Evolutionary conservation across 2,113 vertebrate species (phyloP).

Genomic region (Ascaphus truei): DNA sequence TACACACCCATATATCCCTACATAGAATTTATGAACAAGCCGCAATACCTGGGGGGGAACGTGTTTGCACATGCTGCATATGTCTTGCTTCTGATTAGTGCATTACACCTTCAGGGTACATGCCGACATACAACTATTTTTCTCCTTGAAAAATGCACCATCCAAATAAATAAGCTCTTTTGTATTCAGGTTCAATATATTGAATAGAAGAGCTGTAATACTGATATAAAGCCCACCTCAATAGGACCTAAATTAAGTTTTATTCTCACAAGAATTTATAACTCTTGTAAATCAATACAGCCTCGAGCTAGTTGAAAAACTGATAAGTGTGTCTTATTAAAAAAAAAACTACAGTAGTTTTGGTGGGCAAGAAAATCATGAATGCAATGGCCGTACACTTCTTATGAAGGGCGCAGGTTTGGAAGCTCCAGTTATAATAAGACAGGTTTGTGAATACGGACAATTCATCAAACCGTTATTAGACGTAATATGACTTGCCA

Average conservation of each 20-base stretch:
- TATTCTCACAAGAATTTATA: conserved; percentile 22
- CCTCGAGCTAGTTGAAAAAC: background rate
- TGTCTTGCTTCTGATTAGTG: background rate
- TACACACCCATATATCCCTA: too few species aligned
- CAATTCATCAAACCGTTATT: background rate
- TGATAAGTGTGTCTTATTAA: background rate
- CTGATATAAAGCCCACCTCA: conserved; percentile 8
- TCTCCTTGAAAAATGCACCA: conserved; percentile 7
- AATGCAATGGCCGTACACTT: background rate
- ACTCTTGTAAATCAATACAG: conserved; percentile 5
- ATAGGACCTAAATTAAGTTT: conserved; percentile 18
- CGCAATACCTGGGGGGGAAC: too few species aligned
- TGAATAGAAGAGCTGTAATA: conserved; percentile 6
- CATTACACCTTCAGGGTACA: background rate
- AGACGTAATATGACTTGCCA: background rate
- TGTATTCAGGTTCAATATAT: conserved; percentile 35
- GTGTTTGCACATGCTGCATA: background rate
- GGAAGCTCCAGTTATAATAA: background rate
- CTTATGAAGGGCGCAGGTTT: background rate
- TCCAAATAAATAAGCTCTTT: conserved; percentile 19
- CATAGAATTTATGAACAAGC: too few species aligned
- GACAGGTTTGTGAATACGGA: background rate
- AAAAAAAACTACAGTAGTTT: background rate
- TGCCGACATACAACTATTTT: background rate
- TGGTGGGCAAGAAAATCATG: background rate